Evolutionary conservation across 2,113 vertebrate genomes (phyloP).

Genomic region (Perca schrenkii): DNA sequence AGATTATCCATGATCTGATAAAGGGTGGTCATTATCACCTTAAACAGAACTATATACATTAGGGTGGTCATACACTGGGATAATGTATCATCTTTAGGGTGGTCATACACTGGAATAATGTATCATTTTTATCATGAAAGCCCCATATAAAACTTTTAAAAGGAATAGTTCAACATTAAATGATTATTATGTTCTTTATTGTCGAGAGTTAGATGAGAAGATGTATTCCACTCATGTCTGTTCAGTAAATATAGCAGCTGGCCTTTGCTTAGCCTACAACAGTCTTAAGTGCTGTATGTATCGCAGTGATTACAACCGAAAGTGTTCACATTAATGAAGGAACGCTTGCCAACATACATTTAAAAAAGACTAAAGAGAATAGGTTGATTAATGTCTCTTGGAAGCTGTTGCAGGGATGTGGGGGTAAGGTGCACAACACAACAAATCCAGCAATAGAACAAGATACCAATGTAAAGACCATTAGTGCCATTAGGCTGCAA

Average conservation of each 20-base stretch:
- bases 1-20: neutral
- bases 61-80: neutral
- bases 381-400: too few species aligned
- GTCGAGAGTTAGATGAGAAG: neutral
- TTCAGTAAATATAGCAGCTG: neutral
- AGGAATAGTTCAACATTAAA: neutral
- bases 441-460: too few species aligned
- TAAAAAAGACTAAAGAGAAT: too few species aligned
- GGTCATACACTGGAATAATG: neutral
- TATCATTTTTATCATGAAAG: neutral
- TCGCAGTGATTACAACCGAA: too few species aligned
- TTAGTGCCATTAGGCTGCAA: too few species aligned
- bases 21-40: neutral
- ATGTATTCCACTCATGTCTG: neutral
- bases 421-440: too few species aligned
- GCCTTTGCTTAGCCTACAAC: too few species aligned
- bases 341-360: too few species aligned
- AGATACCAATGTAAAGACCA: too few species aligned
- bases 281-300: too few species aligned
- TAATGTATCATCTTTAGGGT: neutral
- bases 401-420: too few species aligned
- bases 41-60: neutral
- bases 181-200: neutral
- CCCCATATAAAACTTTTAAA: neutral
- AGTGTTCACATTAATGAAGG: too few species aligned